A percentile compares a stretch with the other conserved stretches of the same genome.
These are phyloP conservation scores for Noctua fimbriata DNA, from an alignment of 2,888 invertebrate species.

Conservation along the genomic window DNA sequence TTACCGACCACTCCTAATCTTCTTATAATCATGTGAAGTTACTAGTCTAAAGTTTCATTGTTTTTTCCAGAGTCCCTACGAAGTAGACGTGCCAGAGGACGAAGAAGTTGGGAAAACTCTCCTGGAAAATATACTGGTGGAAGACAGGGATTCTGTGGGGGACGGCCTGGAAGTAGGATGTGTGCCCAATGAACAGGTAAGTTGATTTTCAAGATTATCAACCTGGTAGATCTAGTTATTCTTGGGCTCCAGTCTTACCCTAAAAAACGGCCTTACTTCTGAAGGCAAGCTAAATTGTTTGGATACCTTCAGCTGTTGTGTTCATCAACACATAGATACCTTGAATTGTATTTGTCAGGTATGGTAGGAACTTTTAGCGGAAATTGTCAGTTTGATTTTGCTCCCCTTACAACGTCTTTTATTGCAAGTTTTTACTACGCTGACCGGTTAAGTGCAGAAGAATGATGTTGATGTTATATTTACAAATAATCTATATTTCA, in stretches of 20 bases:
- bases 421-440: not conserved
- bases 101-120: constrained; percentile 93
- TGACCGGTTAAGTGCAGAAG: not conserved
- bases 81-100: constrained; percentile 94
- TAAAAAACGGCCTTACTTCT: not conserved
- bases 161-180: constrained; percentile 94
- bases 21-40: not conserved
- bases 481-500: constrained; percentile 70
- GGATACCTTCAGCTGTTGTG: not conserved
- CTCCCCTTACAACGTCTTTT: not conserved
- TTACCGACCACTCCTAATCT: not conserved
- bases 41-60: not conserved
- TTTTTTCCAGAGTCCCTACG: constrained; percentile 93
- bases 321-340: too few relatives aligned
- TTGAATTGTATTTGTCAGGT: too few relatives aligned
- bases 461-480: not conserved
- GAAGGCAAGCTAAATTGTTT: not conserved
- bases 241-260: too few relatives aligned
- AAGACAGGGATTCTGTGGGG: constrained; percentile 95
- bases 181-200: constrained; percentile 86
- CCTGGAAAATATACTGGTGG: constrained; percentile 93
- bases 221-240: not conserved
- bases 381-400: too few relatives aligned
- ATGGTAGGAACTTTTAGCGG: too few relatives aligned
- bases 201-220: not conserved